Base-by-base conservation (phyloP, 35 echinoderm and acorn worm species). In the Patiria miniata region DNA sequence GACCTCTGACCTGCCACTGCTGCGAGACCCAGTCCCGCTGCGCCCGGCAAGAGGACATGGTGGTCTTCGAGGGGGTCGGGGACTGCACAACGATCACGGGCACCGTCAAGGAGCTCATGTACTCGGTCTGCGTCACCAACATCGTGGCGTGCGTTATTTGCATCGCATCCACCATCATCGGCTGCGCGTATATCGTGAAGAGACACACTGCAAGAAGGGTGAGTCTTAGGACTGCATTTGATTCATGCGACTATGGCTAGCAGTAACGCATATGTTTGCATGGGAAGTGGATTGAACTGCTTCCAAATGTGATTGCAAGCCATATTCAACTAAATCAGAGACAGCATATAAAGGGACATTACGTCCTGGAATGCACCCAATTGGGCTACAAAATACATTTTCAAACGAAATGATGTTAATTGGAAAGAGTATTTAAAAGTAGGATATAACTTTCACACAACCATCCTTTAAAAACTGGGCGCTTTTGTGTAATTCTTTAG, bases 121-220 rank as follows among this genome's bases (percentile, higher is more conserved):
- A 90, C 68, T 68, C 83, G 42, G 89, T 94, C 10, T 94, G 92
- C 42, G 92, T 89, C 17, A 87, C 87, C 21, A 94, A 94, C 44
- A 89, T 94, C 8, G 88, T 89, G 21, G 92, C 92, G 0, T 94
- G 92, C 81, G 39, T 94, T 6, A 50, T 94, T 18, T 94, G 87
- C 51, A 90, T 94, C 28, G 83, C 88, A 21, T 82, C 92, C 9
- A 94, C 92, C 7, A 86, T 94, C 50, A 83, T 94, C n/a, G 92
- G 92, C 32, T 94, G 92, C 39, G 87, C 87, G 0, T 89, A 94
- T 55, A 88, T 94, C 50, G 87, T 94, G 10, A 89, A 89, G 77
- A 85, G 87, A 57, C 87, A 94, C 85, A 79, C 87, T n/a, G 34
- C 61, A 47, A 85, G 92, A 82, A 76, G 92, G 87, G 92, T 94